Conservation (phyloP, 2,113 vertebrate genomes). For the Thymallus thymallus region DNA sequence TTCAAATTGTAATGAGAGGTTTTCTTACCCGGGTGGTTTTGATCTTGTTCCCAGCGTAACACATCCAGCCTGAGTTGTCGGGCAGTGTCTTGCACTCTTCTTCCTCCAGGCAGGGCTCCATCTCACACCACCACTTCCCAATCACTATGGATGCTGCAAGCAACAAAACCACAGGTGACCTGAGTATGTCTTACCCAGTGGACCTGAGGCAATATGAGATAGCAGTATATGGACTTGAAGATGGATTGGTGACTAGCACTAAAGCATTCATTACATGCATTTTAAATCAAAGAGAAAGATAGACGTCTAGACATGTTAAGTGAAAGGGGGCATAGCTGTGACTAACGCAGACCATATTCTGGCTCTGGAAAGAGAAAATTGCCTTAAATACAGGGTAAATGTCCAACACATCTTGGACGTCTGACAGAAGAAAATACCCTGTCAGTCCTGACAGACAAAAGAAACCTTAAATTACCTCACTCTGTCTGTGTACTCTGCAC, state of each 20-base stretch:
- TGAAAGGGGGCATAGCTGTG: conserved; percentile 49
- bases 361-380: conserved; percentile 57
- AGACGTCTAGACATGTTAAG: conserved; percentile 41
- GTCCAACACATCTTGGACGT: conserved; percentile 54
- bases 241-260: background rate
- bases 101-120: conserved; percentile 83
- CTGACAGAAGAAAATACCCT: conserved; percentile 60
- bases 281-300: conserved; percentile 11
- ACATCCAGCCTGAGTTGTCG: conserved; percentile 86
- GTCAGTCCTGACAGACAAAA: conserved; percentile 57
- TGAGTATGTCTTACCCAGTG: conserved; percentile 26
- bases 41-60: conserved; percentile 80
- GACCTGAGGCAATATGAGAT: conserved; percentile 19
- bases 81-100: conserved; percentile 84
- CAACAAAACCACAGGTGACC: conserved; percentile 48
- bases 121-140: conserved; percentile 86
- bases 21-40: conserved; percentile 81
- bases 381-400: conserved; percentile 73
- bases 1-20: conserved; percentile 45
- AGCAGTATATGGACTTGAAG: background rate
- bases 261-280: background rate
- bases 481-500: conserved; percentile 18
- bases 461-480: conserved; percentile 55
- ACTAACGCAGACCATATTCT: conserved; percentile 61
- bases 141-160: conserved; percentile 80